Evolutionary conservation across 2,888 invertebrate genomes (phyloP).

Genomic region (Scelioninae gen. 1): DNA sequence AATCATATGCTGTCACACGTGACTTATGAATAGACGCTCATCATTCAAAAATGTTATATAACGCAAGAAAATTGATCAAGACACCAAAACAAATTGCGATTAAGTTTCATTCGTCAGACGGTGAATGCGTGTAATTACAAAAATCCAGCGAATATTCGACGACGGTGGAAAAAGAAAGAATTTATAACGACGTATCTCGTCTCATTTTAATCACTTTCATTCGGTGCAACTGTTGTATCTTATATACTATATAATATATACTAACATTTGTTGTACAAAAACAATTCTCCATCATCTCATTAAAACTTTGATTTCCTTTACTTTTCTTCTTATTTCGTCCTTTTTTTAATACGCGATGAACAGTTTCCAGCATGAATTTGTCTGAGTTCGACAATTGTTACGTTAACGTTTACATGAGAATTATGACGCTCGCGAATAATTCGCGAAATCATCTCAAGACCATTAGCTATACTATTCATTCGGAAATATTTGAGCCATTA

Average conservation of each 20-base stretch:
- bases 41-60: slow-evolving; percentile 33
- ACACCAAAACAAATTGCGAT: background rate
- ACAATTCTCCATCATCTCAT: slow-evolving; percentile 46
- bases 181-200: slow-evolving; percentile 24
- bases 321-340: too few relatives aligned
- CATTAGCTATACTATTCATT: slow-evolving; percentile 23
- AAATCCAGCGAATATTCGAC: slow-evolving; percentile 5
- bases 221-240: slow-evolving; percentile 48
- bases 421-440: slow-evolving; percentile 15
- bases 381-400: slow-evolving; percentile 39
- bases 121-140: slow-evolving; percentile 16
- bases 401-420: slow-evolving; percentile 18
- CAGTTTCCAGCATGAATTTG: slow-evolving; percentile 9
- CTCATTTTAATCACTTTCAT: slow-evolving; percentile 45
- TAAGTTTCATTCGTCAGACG: slow-evolving; percentile 13
- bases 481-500: slow-evolving; percentile 28
- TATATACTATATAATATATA: slow-evolving; percentile 63
- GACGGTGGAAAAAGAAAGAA: slow-evolving; percentile 19
- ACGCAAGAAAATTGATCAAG: slow-evolving; percentile 16
- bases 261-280: slow-evolving; percentile 68
- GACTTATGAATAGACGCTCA: slow-evolving; percentile 36
- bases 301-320: slow-evolving; percentile 39
- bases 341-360: background rate
- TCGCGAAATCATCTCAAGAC: slow-evolving; percentile 26
- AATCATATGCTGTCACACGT: slow-evolving; percentile 50